Conservation (phyloP, 23 tunicate genomes). For the Ciona savignyi region DNA sequence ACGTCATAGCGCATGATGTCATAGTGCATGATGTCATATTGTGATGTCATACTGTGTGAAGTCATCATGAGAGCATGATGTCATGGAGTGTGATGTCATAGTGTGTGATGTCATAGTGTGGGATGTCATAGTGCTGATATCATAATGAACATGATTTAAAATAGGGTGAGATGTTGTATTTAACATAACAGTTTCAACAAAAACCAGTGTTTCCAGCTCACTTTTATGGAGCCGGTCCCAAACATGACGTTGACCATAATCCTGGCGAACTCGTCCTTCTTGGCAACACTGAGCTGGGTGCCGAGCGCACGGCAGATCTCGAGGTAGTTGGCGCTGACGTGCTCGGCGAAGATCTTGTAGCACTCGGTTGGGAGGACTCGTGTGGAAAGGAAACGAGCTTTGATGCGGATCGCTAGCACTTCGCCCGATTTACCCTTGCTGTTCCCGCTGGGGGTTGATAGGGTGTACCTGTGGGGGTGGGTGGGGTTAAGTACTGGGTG, state of each 20-base stretch:
- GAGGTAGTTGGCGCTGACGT: constrained; percentile 63
- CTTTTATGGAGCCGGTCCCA: constrained; percentile 91
- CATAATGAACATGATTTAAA: too few relatives aligned
- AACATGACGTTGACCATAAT: constrained; percentile 80
- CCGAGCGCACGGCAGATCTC: constrained; percentile 47
- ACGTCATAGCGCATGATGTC: constrained; percentile 73
- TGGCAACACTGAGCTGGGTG: constrained; percentile 31
- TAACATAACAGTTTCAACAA: too few relatives aligned
- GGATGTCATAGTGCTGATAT: too few relatives aligned
- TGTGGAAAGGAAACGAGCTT: constrained; percentile 66
- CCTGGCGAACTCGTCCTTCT: constrained; percentile 84
- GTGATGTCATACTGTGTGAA: not conserved
- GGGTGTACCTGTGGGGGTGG: constrained; percentile 43
- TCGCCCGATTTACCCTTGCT: constrained; percentile 88
- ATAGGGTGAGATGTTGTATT: too few relatives aligned
- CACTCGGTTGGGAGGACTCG: constrained; percentile 81
- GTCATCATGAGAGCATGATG: too few relatives aligned
- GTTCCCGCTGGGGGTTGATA: constrained; percentile 96
- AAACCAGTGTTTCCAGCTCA: too few relatives aligned
- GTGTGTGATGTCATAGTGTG: too few relatives aligned
- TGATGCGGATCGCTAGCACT: constrained; percentile 69
- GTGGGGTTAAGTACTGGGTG: too few relatives aligned
- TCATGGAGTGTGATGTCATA: too few relatives aligned
- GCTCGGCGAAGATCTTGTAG: constrained; percentile 79
- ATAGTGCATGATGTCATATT: constrained; percentile 89